Evolutionary conservation across 2,113 vertebrate species (phyloP), one percentile per base, ranked within the genome.

Genomic region (Varanus komodoensis): DNA sequence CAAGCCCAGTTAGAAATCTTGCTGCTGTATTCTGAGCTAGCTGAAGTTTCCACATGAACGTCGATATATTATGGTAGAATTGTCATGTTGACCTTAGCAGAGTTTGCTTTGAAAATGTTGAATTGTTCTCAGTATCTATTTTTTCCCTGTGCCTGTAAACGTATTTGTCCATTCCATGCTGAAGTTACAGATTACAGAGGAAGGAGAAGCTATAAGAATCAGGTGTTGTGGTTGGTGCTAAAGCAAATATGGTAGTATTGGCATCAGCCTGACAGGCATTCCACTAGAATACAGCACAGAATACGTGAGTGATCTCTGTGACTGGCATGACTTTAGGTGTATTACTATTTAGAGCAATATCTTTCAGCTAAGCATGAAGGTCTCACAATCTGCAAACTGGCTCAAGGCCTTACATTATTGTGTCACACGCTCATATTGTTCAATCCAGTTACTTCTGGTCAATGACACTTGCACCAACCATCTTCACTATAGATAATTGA

Each of bases 401-500:
- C 84, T 94, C 87, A 88, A 87, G 81, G 61, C 87, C 93, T 94
- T 88, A 75, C 85, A 19, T 52, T 82, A 87, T 68, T 86, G 67
- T 48, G 3, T 93, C 91, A 95, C 79, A 50, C 79, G 48, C 84
- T 71, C 81, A 87, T 92, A 93, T 90, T 93, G 78, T 91, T 94
- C 87, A 81, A 75, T 90, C 91, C 83, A 86, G 73, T 89, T 94
- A 88, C 84, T 92, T 95, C 89, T 93, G 85, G 90, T 93, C 93
- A 94, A 86, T 81, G 88, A 69, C 89, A 92, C 84, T 89, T 94
- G 84, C 74, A 91, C 73, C 77, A 91, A 89, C 74, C 11, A 57
- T 91, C 89, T 92, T 90, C 80, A 77, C 74, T 93, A 25, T 52
- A 91, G n/a, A 87, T 95, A 95, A 96, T 93, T 93, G 91, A 91